These are phyloP conservation scores for Corythaixoides concolor DNA, from an alignment of 2,113 vertebrate species.

Conservation along the genomic window DNA sequence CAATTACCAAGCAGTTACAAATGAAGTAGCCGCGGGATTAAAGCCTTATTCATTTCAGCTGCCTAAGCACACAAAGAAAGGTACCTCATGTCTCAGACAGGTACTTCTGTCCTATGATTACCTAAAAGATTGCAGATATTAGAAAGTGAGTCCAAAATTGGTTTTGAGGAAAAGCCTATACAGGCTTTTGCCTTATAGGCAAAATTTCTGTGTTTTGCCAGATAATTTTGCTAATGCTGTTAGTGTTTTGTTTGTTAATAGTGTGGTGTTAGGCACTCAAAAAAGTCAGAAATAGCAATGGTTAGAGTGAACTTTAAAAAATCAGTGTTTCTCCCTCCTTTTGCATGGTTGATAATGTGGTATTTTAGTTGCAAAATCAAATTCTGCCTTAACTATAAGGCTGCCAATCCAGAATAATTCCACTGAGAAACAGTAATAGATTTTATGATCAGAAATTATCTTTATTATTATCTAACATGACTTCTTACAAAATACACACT, in stretches of 20 bases:
- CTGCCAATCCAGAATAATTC: neutral
- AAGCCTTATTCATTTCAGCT: slow-evolving; percentile 63
- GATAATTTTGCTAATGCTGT: neutral
- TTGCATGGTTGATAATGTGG: neutral
- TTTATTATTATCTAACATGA: neutral
- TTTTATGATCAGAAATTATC: neutral
- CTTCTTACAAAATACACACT: neutral
- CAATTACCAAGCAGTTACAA: slow-evolving; percentile 64
- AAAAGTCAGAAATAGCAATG: neutral
- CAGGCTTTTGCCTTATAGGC: too few relatives aligned
- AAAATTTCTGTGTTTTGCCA: neutral
- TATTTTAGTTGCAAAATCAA: neutral
- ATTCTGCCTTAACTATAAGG: neutral
- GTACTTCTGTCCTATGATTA: slow-evolving; percentile 1
- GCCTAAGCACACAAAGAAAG: slow-evolving; percentile 13
- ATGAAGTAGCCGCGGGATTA: slow-evolving; percentile 44
- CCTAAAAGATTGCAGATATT: neutral
- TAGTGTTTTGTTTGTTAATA: neutral
- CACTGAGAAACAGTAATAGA: neutral
- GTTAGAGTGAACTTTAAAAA: neutral
- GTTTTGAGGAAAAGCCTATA: neutral
- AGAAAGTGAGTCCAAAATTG: neutral
- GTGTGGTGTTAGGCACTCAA: neutral
- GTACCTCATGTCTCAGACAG: slow-evolving; percentile 33
- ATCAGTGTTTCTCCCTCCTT: neutral